phyloP scores from a whole-genome alignment of 2,113 vertebrate genomes.

The Ammodytes dubius region DNA sequence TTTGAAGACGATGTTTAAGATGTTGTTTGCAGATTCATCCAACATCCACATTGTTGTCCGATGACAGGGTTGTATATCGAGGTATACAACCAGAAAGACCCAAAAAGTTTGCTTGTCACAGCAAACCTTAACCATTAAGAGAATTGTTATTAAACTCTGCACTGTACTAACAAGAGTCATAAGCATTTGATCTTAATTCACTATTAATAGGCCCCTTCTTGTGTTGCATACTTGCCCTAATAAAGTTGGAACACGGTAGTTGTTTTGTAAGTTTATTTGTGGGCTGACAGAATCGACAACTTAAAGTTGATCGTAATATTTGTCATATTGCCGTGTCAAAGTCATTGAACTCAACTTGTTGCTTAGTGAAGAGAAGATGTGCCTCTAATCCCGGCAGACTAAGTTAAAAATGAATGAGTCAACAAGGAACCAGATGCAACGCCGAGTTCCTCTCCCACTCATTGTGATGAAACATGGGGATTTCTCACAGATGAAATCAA shows the following conservation, averaged over 20 bases:
- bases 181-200: background rate
- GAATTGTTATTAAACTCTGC: no score
- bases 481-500: constrained; percentile 24
- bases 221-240: background rate
- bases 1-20: background rate
- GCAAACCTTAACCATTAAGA: background rate
- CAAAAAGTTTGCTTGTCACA: background rate
- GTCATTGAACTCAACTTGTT: background rate
- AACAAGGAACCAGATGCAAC: constrained; percentile 57
- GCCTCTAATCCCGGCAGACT: background rate
- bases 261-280: background rate
- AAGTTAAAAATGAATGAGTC: constrained; percentile 39
- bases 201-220: background rate
- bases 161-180: background rate
- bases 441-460: constrained; percentile 52
- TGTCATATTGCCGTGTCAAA: background rate
- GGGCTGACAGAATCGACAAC: background rate
- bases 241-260: background rate
- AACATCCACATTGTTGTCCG: background rate
- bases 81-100: background rate
- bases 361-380: background rate
- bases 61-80: background rate
- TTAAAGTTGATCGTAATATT: no score
- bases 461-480: constrained; percentile 41
- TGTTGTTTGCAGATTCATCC: background rate